Base-by-base conservation (phyloP, 1,140 invertebrate genomes). In the Helicoverpa zea region DNA sequence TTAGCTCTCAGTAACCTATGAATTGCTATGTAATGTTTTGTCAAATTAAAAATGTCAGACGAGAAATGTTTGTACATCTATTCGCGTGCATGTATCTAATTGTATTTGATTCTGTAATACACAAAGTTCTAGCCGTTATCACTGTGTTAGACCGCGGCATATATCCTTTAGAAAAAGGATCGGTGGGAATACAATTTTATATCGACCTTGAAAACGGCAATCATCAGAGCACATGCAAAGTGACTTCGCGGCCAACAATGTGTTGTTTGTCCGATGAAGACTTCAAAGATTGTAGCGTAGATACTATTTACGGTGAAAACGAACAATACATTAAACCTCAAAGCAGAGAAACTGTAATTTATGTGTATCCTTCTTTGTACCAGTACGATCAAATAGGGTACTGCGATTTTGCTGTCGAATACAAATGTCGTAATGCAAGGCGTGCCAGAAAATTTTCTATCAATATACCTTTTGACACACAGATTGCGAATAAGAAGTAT, bases 341-440 rank as follows among this genome's bases (percentile, higher is more conserved):
- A 81, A 84, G 89, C 13, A 72, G 86, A 52, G 84, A 89, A 54
- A 91, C 87, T 12, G 81, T 92, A 2, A 29, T 89, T 52, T 89
- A 83, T 74, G 75, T 93, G 23, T 82, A 88, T 29, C 90, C 91
- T 12, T 72, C 85, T 2, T 9, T 92, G 58, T 79, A 82, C 30
- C 89, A 87, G 79, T 86, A 92, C 49, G 89, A 93, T 74, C 84
- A 88, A 75, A n/a, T 86, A 7, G 92, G 91, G 13, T 86, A 85
- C 47, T 92, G 91, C 74, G 68, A 88, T 79, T 78, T 93, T n/a
- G 16, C 75, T 7, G 16, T 93, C 30, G 70, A 88, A 10, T 88
- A 87, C 81, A 73, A 83, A 35, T 92, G 89, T 68, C 66, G 72
- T 13, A 80, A 47, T 43, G 86, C 64, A 51, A 84, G 47, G 51